Percentiles rank a stretch among this genome's conserved stretches.
Evolutionary conservation across 2,113 vertebrate genomes (phyloP).

Genomic region (Megaceryle torquata): DNA sequence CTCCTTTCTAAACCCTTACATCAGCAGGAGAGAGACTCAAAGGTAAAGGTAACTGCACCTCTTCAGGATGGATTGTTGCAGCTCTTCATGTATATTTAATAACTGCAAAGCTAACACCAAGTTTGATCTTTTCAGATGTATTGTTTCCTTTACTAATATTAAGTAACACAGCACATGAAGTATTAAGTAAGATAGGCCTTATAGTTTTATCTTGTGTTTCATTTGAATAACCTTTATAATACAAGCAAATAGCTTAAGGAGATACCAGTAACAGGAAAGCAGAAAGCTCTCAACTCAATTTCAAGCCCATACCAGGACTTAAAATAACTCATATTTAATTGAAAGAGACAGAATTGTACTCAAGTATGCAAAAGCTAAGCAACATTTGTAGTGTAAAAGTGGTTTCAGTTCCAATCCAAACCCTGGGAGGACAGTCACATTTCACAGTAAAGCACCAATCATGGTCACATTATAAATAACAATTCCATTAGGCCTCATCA

Average conservation of each 20-base stretch:
- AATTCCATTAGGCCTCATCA: background rate
- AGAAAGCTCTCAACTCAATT: background rate
- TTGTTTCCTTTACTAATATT: constrained; percentile 52
- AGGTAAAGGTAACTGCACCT: constrained; percentile 85
- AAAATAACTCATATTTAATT: background rate
- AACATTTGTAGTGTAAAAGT: background rate
- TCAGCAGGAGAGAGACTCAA: constrained; percentile 78
- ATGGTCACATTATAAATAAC: background rate
- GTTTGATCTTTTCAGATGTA: constrained; percentile 6
- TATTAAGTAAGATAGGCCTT: background rate
- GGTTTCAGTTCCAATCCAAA: background rate
- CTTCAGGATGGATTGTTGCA: constrained; percentile 48
- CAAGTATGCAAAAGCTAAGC: background rate
- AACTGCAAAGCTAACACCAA: constrained; percentile 6
- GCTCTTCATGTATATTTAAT: background rate
- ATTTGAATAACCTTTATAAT: background rate
- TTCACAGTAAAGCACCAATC: background rate
- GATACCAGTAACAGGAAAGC: background rate
- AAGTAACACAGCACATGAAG: constrained; percentile 17
- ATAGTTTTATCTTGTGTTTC: too few relatives aligned
- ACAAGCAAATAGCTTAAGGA: background rate
- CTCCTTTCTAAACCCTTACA: constrained; percentile 75
- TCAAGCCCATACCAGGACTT: background rate
- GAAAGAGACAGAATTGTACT: background rate
- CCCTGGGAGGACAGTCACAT: background rate